Conservation (phyloP, 2,797 vertebrate species). For the Clarias pachynema region DNA sequence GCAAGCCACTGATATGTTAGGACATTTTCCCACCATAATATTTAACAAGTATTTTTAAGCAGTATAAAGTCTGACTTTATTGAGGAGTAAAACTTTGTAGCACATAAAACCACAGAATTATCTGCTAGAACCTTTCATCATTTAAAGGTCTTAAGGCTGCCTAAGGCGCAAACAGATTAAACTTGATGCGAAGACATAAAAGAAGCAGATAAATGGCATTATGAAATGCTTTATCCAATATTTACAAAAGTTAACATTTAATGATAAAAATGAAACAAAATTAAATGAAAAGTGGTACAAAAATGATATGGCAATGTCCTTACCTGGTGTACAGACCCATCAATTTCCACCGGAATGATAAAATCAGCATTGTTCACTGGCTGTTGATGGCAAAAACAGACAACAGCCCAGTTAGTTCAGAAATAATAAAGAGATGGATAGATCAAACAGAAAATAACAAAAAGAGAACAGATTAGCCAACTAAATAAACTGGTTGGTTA, state of each 20-base stretch:
- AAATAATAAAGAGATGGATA: neutral
- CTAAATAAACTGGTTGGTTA: neutral
- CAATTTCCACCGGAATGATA: constrained; percentile 98
- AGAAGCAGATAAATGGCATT: neutral
- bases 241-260: neutral
- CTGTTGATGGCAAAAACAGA: constrained; percentile 69
- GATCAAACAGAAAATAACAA: neutral
- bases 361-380: constrained; percentile 98
- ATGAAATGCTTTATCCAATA: neutral
- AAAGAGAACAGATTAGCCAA: neutral
- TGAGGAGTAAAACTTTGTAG: neutral
- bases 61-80: neutral
- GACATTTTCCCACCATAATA: neutral
- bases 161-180: neutral
- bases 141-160: neutral
- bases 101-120: neutral
- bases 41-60: neutral
- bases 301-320: constrained; percentile 13
- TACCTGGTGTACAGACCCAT: constrained; percentile 96
- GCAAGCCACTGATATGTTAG: neutral
- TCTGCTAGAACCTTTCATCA: neutral
- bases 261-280: neutral
- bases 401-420: constrained; percentile 26
- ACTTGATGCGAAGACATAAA: neutral
- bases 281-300: neutral